Evolutionary conservation across 2,113 vertebrate genomes (phyloP).

Genomic region (Choloepus hoffmanni): DNA sequence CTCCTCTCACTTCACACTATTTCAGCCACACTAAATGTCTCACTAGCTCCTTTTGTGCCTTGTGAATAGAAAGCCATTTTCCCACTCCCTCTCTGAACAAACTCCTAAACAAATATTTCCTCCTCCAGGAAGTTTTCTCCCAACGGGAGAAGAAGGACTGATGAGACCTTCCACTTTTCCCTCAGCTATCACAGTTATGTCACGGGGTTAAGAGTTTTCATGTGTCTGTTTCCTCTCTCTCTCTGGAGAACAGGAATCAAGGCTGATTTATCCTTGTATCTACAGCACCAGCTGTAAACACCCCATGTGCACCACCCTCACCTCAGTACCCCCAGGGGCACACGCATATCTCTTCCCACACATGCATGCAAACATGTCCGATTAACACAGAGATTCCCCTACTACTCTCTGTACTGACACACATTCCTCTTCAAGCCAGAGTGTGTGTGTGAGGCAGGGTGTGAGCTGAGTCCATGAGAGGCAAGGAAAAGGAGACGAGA

Average conservation of each 20-base stretch:
- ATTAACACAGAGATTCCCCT: background rate
- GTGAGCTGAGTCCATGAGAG: background rate
- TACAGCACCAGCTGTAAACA: background rate
- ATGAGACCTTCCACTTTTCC: background rate
- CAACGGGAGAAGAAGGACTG: background rate
- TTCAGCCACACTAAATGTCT: background rate
- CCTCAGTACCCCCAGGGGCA: background rate
- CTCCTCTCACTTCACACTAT: background rate
- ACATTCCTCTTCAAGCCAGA: background rate
- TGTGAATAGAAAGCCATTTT: slow-evolving; percentile 43
- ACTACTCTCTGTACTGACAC: background rate
- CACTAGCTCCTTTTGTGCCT: slow-evolving; percentile 6
- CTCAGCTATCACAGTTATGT: background rate
- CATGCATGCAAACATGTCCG: background rate
- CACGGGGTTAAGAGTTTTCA: background rate
- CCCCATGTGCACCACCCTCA: background rate
- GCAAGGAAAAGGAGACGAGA: background rate
- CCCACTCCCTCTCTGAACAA: background rate
- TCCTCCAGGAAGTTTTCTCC: background rate
- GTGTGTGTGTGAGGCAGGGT: background rate
- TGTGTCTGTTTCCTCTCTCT: background rate
- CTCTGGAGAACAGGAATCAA: background rate
- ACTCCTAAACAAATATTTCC: slow-evolving; percentile 41
- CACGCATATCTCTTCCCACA: background rate
- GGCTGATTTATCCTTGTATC: background rate